Evolutionary conservation across 2,113 vertebrate genomes (phyloP).

Genomic region (Ursus arctos): DNA sequence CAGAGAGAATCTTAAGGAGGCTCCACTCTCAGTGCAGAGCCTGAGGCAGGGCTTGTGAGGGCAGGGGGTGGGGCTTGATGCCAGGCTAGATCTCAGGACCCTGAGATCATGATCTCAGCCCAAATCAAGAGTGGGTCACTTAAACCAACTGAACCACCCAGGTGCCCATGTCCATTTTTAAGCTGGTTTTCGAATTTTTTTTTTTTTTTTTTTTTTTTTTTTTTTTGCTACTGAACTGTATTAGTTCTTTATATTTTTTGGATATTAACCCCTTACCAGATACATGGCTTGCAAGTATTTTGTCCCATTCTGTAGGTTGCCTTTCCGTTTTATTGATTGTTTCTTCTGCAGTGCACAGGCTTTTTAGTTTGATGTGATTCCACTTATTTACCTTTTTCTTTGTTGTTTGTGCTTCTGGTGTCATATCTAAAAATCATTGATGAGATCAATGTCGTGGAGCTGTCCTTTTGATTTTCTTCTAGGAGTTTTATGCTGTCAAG

Average conservation of each 20-base stretch:
- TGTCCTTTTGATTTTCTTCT: neutral
- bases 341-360: neutral
- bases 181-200: neutral
- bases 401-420: neutral
- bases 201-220: neutral
- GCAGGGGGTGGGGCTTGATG: neutral
- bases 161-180: neutral
- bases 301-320: neutral
- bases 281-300: neutral
- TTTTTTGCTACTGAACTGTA: neutral
- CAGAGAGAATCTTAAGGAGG: neutral
- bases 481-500: neutral
- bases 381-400: neutral
- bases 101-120: neutral
- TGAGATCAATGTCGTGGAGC: neutral
- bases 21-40: neutral
- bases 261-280: neutral
- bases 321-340: neutral
- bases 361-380: neutral
- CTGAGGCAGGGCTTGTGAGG: neutral
- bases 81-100: neutral
- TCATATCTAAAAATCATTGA: neutral
- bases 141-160: neutral
- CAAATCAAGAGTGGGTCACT: neutral
- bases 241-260: conserved; percentile 2